Percentiles rank a stretch among this genome's conserved stretches.
phyloP scores from a whole-genome alignment of 37 sponge, comb jelly and placozoan genomes.

The Oscarella lobularis region DNA sequence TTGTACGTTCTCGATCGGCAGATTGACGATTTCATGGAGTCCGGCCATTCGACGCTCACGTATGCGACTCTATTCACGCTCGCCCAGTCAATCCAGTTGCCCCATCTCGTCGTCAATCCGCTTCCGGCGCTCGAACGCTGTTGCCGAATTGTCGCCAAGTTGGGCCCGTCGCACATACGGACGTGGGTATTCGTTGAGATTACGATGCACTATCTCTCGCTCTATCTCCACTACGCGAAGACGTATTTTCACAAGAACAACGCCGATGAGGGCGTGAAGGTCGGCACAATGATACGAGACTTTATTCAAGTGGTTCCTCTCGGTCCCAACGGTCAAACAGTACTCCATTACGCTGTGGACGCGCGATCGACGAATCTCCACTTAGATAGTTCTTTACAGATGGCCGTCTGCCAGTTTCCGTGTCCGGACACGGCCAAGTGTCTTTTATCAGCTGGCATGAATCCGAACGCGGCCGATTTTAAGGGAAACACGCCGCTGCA shows the following conservation, averaged over 20 bases:
- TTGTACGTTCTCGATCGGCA: slow-evolving; percentile 2
- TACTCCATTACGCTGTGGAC: not conserved
- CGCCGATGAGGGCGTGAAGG: not conserved
- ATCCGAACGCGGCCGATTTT: not conserved
- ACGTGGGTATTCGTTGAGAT: not conserved
- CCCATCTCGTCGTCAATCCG: not conserved
- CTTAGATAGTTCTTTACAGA: not conserved
- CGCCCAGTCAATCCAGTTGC: not conserved
- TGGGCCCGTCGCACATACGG: not conserved
- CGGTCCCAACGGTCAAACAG: not conserved
- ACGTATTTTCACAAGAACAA: not conserved
- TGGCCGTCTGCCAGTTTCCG: not conserved
- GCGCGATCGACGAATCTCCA: not conserved
- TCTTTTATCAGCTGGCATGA: not conserved
- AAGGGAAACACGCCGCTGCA: not conserved
- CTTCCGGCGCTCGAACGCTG: not conserved
- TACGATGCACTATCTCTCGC: not conserved
- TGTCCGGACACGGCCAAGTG: not conserved
- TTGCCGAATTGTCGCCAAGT: not conserved
- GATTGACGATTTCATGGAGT: not conserved
- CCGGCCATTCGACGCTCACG: not conserved
- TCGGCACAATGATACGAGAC: not conserved
- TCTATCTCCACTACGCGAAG: not conserved
- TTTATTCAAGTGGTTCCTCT: not conserved
- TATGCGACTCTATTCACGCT: slow-evolving; percentile 2